Conservation (phyloP, 2,113 vertebrate genomes). For the Hydrochoerus hydrochaeris region DNA sequence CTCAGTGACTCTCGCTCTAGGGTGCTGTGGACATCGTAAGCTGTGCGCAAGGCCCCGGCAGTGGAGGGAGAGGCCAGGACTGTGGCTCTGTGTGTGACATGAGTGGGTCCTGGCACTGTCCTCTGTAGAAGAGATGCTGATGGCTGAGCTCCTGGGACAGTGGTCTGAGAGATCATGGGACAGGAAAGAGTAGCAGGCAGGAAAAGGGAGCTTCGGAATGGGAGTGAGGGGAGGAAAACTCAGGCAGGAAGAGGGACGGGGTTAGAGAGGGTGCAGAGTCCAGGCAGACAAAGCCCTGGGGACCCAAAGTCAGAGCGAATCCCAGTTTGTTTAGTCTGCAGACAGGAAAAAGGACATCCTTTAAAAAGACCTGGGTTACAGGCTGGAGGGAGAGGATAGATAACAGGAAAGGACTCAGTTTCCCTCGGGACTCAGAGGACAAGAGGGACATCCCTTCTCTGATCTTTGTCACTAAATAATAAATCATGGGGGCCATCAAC, state of each 20-base stretch:
- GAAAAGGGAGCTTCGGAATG: neutral
- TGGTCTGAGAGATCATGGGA: neutral
- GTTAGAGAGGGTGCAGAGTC: slow-evolving; percentile 45
- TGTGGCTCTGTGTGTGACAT: neutral
- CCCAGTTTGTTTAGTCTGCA: slow-evolving; percentile 45
- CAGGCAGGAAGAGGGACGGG: slow-evolving; percentile 24
- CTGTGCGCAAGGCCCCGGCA: neutral
- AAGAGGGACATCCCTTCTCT: neutral
- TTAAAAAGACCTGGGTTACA: neutral
- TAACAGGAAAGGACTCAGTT: slow-evolving; percentile 57
- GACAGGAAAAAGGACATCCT: slow-evolving; percentile 72
- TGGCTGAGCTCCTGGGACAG: neutral
- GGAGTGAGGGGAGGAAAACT: neutral
- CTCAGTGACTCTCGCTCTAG: neutral
- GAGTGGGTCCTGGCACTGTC: neutral
- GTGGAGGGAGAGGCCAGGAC: neutral
- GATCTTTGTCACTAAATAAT: neutral
- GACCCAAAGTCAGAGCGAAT: slow-evolving; percentile 30
- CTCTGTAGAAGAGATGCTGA: neutral
- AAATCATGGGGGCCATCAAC: neutral
- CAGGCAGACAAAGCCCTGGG: slow-evolving; percentile 17
- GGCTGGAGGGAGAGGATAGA: slow-evolving; percentile 58
- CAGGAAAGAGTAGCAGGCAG: neutral
- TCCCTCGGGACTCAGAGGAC: slow-evolving; percentile 30
- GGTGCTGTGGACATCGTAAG: neutral